Evolutionary conservation across 1,140 invertebrate genomes (phyloP), one percentile per base, ranked within the genome.

Genomic region (Drosophila subpulchrella): DNA sequence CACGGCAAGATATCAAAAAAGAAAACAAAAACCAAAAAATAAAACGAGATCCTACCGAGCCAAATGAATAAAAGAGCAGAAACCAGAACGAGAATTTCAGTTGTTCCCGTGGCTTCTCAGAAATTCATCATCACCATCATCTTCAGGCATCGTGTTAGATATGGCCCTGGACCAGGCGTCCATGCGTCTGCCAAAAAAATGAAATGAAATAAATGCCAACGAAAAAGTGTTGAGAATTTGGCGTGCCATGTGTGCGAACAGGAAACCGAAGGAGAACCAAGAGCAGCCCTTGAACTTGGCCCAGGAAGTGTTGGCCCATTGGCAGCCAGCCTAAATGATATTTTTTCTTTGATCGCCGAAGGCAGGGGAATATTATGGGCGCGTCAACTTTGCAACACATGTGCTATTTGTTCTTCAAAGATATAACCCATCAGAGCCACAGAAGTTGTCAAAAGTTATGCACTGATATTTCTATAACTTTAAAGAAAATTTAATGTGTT

Each of bases 221-320:
- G 30, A 50, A 32, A 51, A 66, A 59, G 55, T 67, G 38, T 73
- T 59, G 42, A 48, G 60, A 56, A 67, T 58, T 57, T 24, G 56
- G 32, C 50, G 67, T 48, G 78, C 82, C 73, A 78, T 82, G 59
- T 78, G 63, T 56, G n/a, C 47, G 42, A 47, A 20, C 13, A 24
- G 46, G 65, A 62, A 17, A 36, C 15, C 27, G 34, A 47, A 42
- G 20, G 20, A 39, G 55, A 24, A 48, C 44, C 48, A 46, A 30
- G 57, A 46, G 30, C 62, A 54, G 63, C 66, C 82, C 82, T 86
- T 85, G 82, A 85, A 85, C 82, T 82, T 88, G 79, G 65, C 24
- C 51, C 70, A 82, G 83, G 82, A 86, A 86, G 79, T 78, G 65
- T 61, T 75, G 77, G 55, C 55, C 78, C 81, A 85, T 81, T 81